These are phyloP conservation scores for Lepilemur septentrionalis DNA, from an alignment of 2,797 vertebrate species.

Conservation along the genomic window DNA sequence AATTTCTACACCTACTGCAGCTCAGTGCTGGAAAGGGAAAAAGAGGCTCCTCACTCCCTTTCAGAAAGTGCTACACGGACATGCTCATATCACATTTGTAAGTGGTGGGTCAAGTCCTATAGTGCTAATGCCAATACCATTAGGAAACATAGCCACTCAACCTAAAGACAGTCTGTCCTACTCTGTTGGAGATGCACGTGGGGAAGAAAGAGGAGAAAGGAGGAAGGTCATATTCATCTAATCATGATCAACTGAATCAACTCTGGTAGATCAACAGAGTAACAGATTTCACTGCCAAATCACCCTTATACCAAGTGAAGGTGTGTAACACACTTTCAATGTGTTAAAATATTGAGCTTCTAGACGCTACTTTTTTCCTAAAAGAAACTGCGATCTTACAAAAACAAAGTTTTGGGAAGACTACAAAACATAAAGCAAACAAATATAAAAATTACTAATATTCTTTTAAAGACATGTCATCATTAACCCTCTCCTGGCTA, in stretches of 20 bases:
- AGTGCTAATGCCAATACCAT: not conserved
- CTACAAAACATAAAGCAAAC: not conserved
- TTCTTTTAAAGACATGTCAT: not conserved
- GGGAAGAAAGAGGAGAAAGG: not conserved
- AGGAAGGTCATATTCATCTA: not conserved
- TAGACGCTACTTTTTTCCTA: not conserved
- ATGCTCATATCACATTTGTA: not conserved
- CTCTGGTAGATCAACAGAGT: not conserved
- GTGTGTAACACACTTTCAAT: not conserved
- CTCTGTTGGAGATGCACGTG: not conserved
- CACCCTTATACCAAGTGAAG: not conserved
- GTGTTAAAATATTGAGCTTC: not conserved
- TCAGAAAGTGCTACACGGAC: not conserved
- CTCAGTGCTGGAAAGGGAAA: not conserved
- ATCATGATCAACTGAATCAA: not conserved
- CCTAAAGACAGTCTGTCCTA: not conserved
- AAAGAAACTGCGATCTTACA: not conserved
- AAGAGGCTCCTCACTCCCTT: not conserved
- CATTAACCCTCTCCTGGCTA: not conserved
- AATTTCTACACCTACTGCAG: not conserved
- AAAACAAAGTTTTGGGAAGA: conserved; percentile 29
- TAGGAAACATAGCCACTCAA: not conserved
- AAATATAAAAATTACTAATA: not conserved
- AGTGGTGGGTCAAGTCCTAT: not conserved
- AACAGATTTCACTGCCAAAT: not conserved